These are phyloP conservation scores for Galerucella pusilla DNA, from an alignment of 2,888 invertebrate species.

Conservation along the genomic window DNA sequence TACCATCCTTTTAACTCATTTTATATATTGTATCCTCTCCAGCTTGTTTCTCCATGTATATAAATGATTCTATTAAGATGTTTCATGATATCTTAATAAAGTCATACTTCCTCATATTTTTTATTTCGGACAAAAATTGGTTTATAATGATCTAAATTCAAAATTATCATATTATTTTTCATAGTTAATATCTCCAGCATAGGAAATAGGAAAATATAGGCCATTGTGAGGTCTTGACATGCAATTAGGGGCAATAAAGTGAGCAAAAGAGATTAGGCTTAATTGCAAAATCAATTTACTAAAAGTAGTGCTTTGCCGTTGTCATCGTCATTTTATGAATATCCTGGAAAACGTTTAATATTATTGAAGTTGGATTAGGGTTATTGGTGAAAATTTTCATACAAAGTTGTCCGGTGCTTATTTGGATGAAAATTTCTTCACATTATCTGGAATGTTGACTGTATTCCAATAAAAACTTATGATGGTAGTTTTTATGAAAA, in stretches of 20 bases:
- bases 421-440: too few relatives aligned
- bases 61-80: too few relatives aligned
- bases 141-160: neutral
- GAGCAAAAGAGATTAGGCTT: slow-evolving; percentile 45
- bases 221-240: slow-evolving; percentile 44
- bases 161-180: slow-evolving; percentile 5
- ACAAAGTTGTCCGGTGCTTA: too few relatives aligned
- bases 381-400: neutral
- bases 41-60: too few relatives aligned
- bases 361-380: neutral
- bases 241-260: slow-evolving; percentile 43
- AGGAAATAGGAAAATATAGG: slow-evolving; percentile 37
- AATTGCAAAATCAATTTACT: slow-evolving; percentile 58
- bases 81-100: too few relatives aligned
- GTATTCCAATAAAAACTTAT: too few relatives aligned
- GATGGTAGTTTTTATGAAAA: too few relatives aligned
- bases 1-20: too few relatives aligned
- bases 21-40: too few relatives aligned
- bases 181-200: slow-evolving; percentile 35
- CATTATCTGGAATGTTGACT: too few relatives aligned
- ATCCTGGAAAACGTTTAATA: neutral
- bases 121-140: neutral
- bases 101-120: neutral
- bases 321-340: slow-evolving; percentile 36
- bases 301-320: slow-evolving; percentile 48